phyloP scores from a whole-genome alignment of 1,140 invertebrate species.

The Scaptodrosophila lebanonensis region DNA sequence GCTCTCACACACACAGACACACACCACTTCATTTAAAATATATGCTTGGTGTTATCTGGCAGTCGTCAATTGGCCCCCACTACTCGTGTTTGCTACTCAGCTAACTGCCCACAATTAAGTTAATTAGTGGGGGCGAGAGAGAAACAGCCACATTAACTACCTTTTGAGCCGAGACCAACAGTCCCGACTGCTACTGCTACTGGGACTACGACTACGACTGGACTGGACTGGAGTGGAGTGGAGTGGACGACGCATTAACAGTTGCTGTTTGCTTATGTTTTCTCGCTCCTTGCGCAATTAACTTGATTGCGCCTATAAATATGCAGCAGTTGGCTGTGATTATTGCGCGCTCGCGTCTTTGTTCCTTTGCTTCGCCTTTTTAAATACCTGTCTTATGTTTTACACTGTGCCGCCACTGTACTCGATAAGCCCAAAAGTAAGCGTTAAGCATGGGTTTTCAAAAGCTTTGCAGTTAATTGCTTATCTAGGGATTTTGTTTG shows the following conservation, averaged over 20 bases:
- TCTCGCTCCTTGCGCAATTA: constrained; percentile 51
- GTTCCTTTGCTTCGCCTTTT: constrained; percentile 22
- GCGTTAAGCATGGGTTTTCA: constrained; percentile 53
- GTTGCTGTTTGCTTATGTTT: constrained; percentile 21
- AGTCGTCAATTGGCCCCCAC: too few species aligned
- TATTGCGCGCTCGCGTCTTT: constrained; percentile 57
- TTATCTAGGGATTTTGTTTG: constrained; percentile 16
- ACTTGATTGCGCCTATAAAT: constrained; percentile 76
- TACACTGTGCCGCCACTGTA: constrained; percentile 8
- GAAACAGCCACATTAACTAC: constrained; percentile 14
- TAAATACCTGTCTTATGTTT: constrained; percentile 9
- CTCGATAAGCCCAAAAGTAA: constrained; percentile 43
- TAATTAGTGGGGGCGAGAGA: constrained; percentile 46
- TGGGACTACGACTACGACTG: neutral
- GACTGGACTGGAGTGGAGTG: neutral
- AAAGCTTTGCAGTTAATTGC: constrained; percentile 60
- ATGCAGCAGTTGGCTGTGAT: constrained; percentile 70
- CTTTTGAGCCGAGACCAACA: too few species aligned
- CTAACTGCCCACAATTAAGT: constrained; percentile 64
- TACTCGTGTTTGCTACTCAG: constrained; percentile 14
- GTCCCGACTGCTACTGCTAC: too few species aligned
- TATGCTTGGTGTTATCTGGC: too few species aligned
- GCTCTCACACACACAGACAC: too few species aligned
- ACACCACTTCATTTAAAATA: too few species aligned
- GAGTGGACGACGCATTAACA: constrained; percentile 9